These are phyloP conservation scores for Dendropsophus ebraccatus DNA, from an alignment of 2,113 vertebrate species.

Conservation along the genomic window DNA sequence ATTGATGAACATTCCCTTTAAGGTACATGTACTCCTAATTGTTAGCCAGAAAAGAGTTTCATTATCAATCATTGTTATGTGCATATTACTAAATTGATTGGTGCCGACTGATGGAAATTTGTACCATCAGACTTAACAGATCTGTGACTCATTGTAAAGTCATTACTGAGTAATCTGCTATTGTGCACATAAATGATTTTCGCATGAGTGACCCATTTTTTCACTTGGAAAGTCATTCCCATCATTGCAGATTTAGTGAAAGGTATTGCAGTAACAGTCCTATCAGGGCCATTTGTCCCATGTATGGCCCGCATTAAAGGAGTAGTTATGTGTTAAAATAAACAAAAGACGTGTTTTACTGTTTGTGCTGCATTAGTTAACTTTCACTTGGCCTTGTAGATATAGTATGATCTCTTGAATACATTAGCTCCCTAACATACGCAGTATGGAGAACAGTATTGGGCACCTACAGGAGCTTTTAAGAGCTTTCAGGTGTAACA, in stretches of 20 bases:
- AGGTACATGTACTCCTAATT: not conserved
- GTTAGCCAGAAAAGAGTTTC: not conserved
- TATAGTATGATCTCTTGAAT: too few relatives aligned
- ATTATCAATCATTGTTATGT: not conserved
- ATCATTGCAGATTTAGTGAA: not conserved
- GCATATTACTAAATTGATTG: not conserved
- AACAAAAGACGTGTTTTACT: too few relatives aligned
- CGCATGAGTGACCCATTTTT: not conserved
- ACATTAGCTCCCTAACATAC: too few relatives aligned
- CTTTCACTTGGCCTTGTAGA: too few relatives aligned
- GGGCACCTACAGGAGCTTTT: too few relatives aligned
- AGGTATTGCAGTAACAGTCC: not conserved
- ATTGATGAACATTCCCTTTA: not conserved
- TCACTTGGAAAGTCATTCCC: not conserved
- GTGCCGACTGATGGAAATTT: not conserved
- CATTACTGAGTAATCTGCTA: conserved; percentile 14
- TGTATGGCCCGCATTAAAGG: not conserved
- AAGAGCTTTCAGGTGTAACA: too few relatives aligned
- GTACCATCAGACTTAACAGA: not conserved
- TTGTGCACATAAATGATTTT: not conserved
- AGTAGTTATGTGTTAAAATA: not conserved
- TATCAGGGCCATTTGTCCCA: not conserved
- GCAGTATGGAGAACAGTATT: too few relatives aligned
- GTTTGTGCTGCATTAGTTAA: too few relatives aligned
- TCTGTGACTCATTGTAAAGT: not conserved